Evolutionary conservation across 2,797 vertebrate genomes (phyloP).

Genomic region (Rhadinocentrus ornatus): DNA sequence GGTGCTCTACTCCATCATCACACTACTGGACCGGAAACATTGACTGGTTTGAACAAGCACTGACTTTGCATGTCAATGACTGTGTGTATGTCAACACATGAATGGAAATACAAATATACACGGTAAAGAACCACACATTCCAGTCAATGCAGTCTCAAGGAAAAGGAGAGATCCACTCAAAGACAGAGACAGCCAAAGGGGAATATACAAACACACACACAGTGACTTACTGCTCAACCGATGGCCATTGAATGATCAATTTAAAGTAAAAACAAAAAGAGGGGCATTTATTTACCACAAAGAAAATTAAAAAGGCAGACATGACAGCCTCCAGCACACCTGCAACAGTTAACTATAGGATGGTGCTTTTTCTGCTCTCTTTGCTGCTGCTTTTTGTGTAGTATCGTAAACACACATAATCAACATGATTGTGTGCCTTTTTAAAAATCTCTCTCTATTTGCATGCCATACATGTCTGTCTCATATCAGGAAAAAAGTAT

Average conservation of each 20-base stretch:
- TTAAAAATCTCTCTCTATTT: constrained; percentile 2
- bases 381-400: not conserved
- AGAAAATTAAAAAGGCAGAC: constrained; percentile 38
- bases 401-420: not conserved
- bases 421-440: not conserved
- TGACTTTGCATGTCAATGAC: constrained; percentile 71
- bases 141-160: constrained; percentile 74
- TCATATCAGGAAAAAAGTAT: not conserved
- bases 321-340: constrained; percentile 46
- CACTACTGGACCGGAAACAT: constrained; percentile 71
- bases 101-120: constrained; percentile 65
- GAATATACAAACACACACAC: constrained; percentile 45
- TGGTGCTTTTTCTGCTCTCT: constrained; percentile 7
- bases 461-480: not conserved
- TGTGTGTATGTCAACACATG: constrained; percentile 54
- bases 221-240: constrained; percentile 84
- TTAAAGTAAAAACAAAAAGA: constrained; percentile 75
- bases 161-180: constrained; percentile 66
- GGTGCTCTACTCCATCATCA: constrained; percentile 75
- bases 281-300: constrained; percentile 76
- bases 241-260: constrained; percentile 83
- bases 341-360: constrained; percentile 18
- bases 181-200: constrained; percentile 68
- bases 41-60: constrained; percentile 73
- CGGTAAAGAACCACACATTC: constrained; percentile 66